Evolutionary conservation across 1,140 invertebrate species (phyloP).

Genomic region (Atta colombica): DNA sequence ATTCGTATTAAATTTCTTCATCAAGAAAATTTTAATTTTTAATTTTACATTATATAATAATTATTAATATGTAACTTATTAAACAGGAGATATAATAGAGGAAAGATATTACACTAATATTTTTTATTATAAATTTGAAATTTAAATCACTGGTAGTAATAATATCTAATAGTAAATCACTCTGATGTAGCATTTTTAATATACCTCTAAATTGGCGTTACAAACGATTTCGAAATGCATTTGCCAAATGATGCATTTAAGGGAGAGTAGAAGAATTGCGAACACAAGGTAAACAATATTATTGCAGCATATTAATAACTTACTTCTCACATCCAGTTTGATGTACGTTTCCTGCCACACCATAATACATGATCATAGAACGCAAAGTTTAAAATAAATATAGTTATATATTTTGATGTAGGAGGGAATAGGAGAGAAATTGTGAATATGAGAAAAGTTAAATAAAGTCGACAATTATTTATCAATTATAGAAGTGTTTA

Average conservation of each 20-base stretch:
- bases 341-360: no score
- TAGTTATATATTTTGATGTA: no score
- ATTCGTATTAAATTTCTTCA: background rate
- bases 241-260: background rate
- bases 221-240: background rate
- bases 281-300: no score
- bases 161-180: background rate
- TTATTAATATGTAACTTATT: background rate
- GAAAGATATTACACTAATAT: background rate
- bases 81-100: background rate
- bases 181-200: background rate
- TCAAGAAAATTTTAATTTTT: background rate
- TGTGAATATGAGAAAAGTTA: no score
- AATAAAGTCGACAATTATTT: no score
- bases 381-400: no score
- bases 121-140: background rate
- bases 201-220: background rate
- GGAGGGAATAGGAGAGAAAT: no score
- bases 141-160: no score
- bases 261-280: background rate
- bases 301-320: no score
- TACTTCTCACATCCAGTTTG: no score
- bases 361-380: no score
- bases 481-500: no score
- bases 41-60: background rate